A percentile compares a stretch with the other conserved stretches of the same genome.
Conservation (phyloP, 2,888 invertebrate genomes). For the Dryococelus australis region DNA sequence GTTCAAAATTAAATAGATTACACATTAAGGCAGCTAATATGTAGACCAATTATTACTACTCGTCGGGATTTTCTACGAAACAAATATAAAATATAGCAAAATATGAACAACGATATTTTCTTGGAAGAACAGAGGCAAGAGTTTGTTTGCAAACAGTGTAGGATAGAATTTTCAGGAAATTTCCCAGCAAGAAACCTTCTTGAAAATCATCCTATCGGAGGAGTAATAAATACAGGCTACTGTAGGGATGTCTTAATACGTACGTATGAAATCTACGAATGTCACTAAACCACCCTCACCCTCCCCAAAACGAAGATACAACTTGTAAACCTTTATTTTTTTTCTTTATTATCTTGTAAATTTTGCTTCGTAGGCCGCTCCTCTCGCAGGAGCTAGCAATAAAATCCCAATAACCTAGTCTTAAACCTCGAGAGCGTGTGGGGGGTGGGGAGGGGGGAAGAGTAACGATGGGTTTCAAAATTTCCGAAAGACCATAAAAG, state of each 20-base stretch:
- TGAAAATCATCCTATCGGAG: too few relatives aligned
- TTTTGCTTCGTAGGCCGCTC: not conserved
- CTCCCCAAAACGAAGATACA: not conserved
- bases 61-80: too few relatives aligned
- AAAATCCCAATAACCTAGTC: not conserved
- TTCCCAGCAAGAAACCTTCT: too few relatives aligned
- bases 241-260: not conserved
- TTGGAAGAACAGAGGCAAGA: too few relatives aligned
- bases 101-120: too few relatives aligned
- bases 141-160: too few relatives aligned
- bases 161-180: too few relatives aligned
- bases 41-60: too few relatives aligned
- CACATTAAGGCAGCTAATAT: too few relatives aligned
- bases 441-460: not conserved
- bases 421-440: not conserved
- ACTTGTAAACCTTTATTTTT: not conserved
- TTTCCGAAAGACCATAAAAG: conserved; percentile 16
- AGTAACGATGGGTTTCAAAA: not conserved
- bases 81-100: too few relatives aligned
- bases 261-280: not conserved
- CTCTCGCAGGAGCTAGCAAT: not conserved
- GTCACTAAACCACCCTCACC: not conserved
- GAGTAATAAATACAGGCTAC: not conserved
- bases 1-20: too few relatives aligned
- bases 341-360: not conserved